Conservation (phyloP, 2,888 invertebrate species). For the Thecocarcelia acutangulata region DNA sequence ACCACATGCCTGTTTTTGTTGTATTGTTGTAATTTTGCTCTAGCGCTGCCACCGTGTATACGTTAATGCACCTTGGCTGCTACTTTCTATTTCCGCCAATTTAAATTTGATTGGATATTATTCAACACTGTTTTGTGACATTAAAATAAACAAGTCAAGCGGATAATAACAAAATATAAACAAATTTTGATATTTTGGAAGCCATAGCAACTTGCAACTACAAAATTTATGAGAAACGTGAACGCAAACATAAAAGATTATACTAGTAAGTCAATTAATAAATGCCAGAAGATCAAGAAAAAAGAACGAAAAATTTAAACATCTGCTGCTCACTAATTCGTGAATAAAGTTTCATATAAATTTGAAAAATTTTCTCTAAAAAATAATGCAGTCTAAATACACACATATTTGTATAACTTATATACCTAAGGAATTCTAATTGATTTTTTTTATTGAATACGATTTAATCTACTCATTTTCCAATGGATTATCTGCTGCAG, state of each 20-base stretch:
- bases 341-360: no score
- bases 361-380: no score
- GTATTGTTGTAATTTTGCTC: no score
- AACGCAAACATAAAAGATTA: constrained; percentile 15
- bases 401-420: no score
- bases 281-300: constrained; percentile 30
- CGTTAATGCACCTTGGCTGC: no score
- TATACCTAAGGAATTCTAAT: no score
- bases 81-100: neutral
- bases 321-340: constrained; percentile 15
- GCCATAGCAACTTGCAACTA: constrained; percentile 36
- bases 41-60: no score
- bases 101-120: constrained; percentile 27
- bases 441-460: no score
- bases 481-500: constrained; percentile 51
- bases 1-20: no score
- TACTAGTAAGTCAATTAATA: constrained; percentile 53
- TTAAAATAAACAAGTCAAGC: constrained; percentile 22
- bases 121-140: no score
- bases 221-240: constrained; percentile 23
- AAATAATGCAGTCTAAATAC: no score
- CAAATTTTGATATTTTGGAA: constrained; percentile 12
- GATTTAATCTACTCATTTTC: neutral
- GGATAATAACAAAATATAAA: constrained; percentile 37
- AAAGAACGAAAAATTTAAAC: neutral